phyloP scores from a whole-genome alignment of 1,140 invertebrate species.

The Chionoecetes opilio region DNA sequence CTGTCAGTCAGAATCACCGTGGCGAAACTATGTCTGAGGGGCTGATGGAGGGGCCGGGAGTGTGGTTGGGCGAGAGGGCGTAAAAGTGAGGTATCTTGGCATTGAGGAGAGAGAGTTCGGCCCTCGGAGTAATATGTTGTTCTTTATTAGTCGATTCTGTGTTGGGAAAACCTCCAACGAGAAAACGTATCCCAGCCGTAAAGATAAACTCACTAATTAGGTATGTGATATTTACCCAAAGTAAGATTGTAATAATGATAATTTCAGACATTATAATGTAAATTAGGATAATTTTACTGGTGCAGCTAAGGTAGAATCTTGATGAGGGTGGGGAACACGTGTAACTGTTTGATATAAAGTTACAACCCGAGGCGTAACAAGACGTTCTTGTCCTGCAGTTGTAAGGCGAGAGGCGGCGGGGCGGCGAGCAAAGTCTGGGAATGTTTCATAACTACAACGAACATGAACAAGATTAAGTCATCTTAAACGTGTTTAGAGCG shows the following conservation, averaged over 20 bases:
- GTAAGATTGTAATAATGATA: slow-evolving; percentile 31
- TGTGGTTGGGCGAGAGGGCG: slow-evolving; percentile 55
- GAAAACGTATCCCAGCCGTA: slow-evolving; percentile 19
- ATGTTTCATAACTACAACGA: neutral
- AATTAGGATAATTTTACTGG: slow-evolving; percentile 39
- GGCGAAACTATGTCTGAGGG: slow-evolving; percentile 56
- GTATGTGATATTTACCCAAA: slow-evolving; percentile 18
- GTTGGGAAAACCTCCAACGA: neutral
- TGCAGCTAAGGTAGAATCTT: neutral
- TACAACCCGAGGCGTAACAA: slow-evolving; percentile 33
- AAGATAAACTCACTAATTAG: slow-evolving; percentile 12
- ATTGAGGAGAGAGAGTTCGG: slow-evolving; percentile 44
- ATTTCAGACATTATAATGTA: slow-evolving; percentile 27
- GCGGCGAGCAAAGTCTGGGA: no score
- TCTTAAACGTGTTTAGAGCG: neutral
- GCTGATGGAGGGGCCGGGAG: slow-evolving; percentile 55
- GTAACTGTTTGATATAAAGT: slow-evolving; percentile 25
- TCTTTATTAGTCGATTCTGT: slow-evolving; percentile 44
- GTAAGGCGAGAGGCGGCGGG: slow-evolving; percentile 1
- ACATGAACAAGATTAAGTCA: neutral
- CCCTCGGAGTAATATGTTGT: slow-evolving; percentile 33
- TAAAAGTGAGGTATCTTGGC: slow-evolving; percentile 61
- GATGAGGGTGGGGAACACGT: neutral
- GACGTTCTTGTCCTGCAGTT: slow-evolving; percentile 12
- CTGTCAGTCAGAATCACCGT: slow-evolving; percentile 69